phyloP scores from a whole-genome alignment of 2,888 invertebrate species.

The Phorcus lineatus region DNA sequence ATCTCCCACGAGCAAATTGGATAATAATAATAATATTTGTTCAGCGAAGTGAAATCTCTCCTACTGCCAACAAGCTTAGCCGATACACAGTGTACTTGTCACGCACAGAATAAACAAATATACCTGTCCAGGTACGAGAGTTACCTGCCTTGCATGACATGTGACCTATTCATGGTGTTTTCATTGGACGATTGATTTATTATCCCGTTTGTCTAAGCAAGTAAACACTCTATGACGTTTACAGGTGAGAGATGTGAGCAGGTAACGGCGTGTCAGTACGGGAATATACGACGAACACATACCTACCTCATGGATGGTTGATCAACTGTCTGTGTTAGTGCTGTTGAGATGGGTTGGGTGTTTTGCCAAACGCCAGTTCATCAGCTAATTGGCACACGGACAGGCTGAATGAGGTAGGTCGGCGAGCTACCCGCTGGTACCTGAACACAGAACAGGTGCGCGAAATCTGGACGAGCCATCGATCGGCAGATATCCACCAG shows the following conservation, averaged over 20 bases:
- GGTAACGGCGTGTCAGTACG: not conserved
- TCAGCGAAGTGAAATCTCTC: not conserved
- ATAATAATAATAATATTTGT: not conserved
- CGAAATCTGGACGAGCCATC: not conserved
- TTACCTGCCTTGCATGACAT: conserved; percentile 17
- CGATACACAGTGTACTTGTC: not conserved
- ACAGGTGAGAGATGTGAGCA: not conserved
- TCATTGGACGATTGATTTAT: conserved; percentile 16
- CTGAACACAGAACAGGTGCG: not conserved
- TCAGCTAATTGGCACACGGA: not conserved
- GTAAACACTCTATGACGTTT: conserved; percentile 19
- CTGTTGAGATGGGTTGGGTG: not conserved
- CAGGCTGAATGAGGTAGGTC: too few relatives aligned
- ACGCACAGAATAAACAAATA: not conserved
- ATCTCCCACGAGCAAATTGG: too few relatives aligned
- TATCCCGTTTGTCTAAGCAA: conserved; percentile 2
- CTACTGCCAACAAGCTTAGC: not conserved
- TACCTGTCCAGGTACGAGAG: not conserved
- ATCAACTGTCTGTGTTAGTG: too few relatives aligned
- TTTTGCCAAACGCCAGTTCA: not conserved
- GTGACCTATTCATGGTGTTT: conserved; percentile 4
- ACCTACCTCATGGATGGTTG: too few relatives aligned
- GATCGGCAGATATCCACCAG: too few relatives aligned
- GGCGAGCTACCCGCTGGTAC: not conserved
- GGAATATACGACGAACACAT: not conserved